These are phyloP conservation scores for Ophioninae sp. DNA, from an alignment of 2,888 invertebrate genomes.

Conservation along the genomic window DNA sequence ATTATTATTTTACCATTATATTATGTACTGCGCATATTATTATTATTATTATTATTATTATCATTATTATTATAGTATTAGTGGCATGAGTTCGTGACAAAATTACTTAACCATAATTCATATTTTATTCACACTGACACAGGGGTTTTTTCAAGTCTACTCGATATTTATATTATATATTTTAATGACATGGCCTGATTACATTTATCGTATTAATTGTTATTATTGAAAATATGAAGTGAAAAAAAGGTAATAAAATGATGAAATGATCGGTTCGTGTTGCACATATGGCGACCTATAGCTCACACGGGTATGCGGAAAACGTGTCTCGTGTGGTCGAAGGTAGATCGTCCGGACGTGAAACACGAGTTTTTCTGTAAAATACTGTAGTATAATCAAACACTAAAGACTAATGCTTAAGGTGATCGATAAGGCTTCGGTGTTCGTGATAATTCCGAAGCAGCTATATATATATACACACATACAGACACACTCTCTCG, in stretches of 20 bases:
- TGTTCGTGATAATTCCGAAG: constrained; percentile 73
- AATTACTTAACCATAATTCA: constrained; percentile 72
- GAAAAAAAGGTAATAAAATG: constrained; percentile 19
- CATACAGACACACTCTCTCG: constrained; percentile 57
- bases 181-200: constrained; percentile 77
- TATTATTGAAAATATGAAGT: constrained; percentile 53
- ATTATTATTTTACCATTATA: constrained; percentile 24
- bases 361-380: constrained; percentile 73
- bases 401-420: constrained; percentile 80
- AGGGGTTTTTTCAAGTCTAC: constrained; percentile 71
- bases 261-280: constrained; percentile 47
- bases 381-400: constrained; percentile 79
- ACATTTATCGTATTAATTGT: constrained; percentile 75
- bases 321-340: constrained; percentile 34
- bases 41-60: constrained; percentile 25
- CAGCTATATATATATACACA: constrained; percentile 64
- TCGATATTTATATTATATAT: constrained; percentile 79
- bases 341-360: constrained; percentile 35
- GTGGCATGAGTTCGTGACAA: constrained; percentile 66
- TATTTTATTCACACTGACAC: constrained; percentile 70
- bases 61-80: constrained; percentile 16
- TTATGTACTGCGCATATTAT: neutral
- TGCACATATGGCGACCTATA: constrained; percentile 38
- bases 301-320: constrained; percentile 32
- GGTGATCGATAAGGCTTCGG: constrained; percentile 75